phyloP scores from a whole-genome alignment of 2,113 vertebrate species.

The Penelope pileata region DNA sequence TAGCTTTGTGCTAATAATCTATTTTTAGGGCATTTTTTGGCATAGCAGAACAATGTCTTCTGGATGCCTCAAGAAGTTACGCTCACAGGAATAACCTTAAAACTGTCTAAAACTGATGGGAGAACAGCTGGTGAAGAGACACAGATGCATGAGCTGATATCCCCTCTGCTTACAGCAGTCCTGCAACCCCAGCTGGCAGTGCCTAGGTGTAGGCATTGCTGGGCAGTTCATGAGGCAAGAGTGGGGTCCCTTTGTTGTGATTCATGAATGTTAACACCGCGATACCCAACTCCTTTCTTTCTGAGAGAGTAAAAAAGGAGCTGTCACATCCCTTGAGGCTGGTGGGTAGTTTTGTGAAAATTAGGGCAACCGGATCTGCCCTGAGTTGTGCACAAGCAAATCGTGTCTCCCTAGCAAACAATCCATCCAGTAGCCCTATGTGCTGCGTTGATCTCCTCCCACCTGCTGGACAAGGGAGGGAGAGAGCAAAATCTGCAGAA shows the following conservation, averaged over 20 bases:
- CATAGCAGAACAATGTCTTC: neutral
- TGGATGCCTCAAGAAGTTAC: neutral
- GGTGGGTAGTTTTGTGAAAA: neutral
- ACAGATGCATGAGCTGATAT: neutral
- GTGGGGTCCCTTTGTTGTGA: neutral
- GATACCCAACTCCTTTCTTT: neutral
- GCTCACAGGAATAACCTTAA: neutral
- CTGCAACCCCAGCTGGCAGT: neutral
- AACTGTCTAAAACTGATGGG: neutral
- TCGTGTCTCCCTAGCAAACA: neutral
- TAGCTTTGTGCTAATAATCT: neutral
- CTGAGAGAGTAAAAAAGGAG: neutral
- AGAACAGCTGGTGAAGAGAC: neutral
- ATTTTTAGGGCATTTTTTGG: neutral
- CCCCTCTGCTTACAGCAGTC: neutral
- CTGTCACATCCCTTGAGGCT: neutral
- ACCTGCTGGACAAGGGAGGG: constrained; percentile 14
- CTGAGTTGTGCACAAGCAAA: neutral
- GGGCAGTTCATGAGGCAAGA: neutral
- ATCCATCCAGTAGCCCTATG: neutral
- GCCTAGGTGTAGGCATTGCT: neutral
- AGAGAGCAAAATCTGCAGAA: neutral
- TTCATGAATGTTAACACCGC: neutral
- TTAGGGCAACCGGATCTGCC: neutral
- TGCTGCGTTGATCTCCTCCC: neutral